Percentiles rank a stretch among this genome's conserved stretches.
Conservation (phyloP, 1,140 invertebrate species). For the Drosophila parabipectinata region DNA sequence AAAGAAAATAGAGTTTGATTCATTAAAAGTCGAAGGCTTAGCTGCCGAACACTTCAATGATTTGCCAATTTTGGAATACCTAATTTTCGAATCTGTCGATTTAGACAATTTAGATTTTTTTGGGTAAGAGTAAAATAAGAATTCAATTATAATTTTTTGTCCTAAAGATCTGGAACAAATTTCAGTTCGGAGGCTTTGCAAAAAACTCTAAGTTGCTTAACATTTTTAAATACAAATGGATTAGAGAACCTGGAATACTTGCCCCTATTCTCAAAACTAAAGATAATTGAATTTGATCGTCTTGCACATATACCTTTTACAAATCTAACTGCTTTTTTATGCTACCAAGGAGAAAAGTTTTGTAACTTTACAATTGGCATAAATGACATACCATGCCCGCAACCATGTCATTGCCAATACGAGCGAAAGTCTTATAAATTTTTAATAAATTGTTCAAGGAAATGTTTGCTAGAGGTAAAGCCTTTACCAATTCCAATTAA, state of each 20-base stretch:
- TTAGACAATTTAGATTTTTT: background rate
- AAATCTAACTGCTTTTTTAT: slow-evolving; percentile 7
- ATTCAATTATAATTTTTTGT: too few relatives aligned
- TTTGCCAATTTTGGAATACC: background rate
- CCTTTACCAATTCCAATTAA: slow-evolving; percentile 5
- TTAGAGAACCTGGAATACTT: slow-evolving; percentile 15
- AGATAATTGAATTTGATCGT: background rate
- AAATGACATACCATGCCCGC: slow-evolving; percentile 3
- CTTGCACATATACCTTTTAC: background rate
- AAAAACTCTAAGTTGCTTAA: slow-evolving; percentile 6
- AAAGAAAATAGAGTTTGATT: background rate
- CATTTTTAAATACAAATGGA: background rate
- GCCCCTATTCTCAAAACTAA: background rate
- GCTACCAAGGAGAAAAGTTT: background rate
- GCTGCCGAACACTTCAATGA: background rate
- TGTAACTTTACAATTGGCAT: slow-evolving; percentile 5
- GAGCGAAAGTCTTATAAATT: background rate
- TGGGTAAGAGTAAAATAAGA: background rate
- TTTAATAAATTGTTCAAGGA: slow-evolving; percentile 3
- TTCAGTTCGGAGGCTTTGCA: background rate
- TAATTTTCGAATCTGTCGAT: background rate
- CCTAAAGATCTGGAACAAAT: background rate
- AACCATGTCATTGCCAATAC: background rate
- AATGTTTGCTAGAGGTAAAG: background rate
- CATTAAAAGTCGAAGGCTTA: background rate